Base-by-base conservation (phyloP, 2,888 invertebrate genomes). In the Rugalucina vietnamica region DNA sequence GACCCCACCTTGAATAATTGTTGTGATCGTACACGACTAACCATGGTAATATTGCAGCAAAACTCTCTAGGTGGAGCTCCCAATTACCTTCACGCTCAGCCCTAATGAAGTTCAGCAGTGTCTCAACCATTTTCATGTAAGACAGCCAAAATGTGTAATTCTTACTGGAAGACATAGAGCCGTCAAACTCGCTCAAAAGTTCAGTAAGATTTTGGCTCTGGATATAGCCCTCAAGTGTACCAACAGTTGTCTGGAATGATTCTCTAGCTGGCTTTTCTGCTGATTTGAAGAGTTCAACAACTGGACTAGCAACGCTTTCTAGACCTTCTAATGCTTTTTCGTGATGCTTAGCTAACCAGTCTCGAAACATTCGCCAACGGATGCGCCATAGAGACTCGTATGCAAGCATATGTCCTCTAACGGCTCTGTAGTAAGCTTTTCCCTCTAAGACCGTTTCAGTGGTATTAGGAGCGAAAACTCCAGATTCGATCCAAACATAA, bases 401-500 rank as follows among this genome's bases (percentile, higher is more conserved):
- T 60, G 81, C 54, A 36, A 50, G 60, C 32, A 76, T 24, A 37
- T 76, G 81, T 18, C 76, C 71, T 27, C 71, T 18, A 5, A 70
- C 80, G 12, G 80, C 70, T 69, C 70, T 60, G 54, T 80, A 80
- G 65, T 80, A 69, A 18, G 70, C 57, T 65, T 76, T 81, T 1
- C 76, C 81, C 32, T 81, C 72, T 39, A 81, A 12, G 12, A 78
- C 70, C n/a, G n/a, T n/a, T n/a, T n/a, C n/a, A 2, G 65, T 65
- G 12, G 74, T 73, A 60, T 69, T 78, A 5, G 37, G 27, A 18
- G 27, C n/a, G 49, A 65, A 73, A 8, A 82, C 32, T 21, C 73
- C 72, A 57, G 39, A 24, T 39, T 82, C 74, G 39, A 65, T 29
- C 72, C 72, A 78, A 37, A 78, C 36, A 32, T 82, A 57, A 43